A percentile compares a stretch with the other conserved stretches of the same genome.
These are phyloP conservation scores for Hylaeus volcanicus DNA, from an alignment of 1,140 invertebrate species.

Conservation along the genomic window DNA sequence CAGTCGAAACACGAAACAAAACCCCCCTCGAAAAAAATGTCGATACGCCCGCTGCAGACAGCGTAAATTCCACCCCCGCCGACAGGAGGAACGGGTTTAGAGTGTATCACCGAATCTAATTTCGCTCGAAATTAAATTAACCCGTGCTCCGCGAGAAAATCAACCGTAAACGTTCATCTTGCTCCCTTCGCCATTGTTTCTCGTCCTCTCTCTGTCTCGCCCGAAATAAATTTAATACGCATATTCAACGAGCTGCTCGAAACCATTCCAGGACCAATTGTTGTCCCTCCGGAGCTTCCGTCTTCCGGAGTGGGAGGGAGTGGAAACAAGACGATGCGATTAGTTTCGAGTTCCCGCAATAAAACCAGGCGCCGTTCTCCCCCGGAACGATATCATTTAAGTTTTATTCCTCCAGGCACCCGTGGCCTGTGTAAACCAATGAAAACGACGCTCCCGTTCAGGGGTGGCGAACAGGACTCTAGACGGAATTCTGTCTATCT, in stretches of 20 bases:
- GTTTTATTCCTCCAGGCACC: slow-evolving; percentile 6
- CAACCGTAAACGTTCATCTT: slow-evolving; percentile 7
- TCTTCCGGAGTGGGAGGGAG: no score
- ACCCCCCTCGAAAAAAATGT: neutral
- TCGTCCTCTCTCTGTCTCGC: neutral
- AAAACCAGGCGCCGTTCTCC: neutral
- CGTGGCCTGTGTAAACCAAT: neutral
- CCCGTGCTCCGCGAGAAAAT: slow-evolving; percentile 15
- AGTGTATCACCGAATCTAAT: slow-evolving; percentile 36
- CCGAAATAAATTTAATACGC: slow-evolving; percentile 38
- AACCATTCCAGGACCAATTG: slow-evolving; percentile 21
- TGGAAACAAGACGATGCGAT: slow-evolving; percentile 20
- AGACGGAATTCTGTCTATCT: slow-evolving; percentile 53
- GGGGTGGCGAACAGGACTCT: neutral
- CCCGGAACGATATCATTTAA: slow-evolving; percentile 24
- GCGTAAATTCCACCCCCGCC: neutral
- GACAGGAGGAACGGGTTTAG: neutral
- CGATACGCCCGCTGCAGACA: neutral
- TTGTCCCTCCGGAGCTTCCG: neutral
- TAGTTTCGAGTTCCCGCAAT: slow-evolving; percentile 23
- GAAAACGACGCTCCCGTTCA: neutral
- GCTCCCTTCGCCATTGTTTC: neutral
- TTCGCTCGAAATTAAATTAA: slow-evolving; percentile 29
- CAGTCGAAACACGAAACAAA: neutral
- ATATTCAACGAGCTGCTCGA: slow-evolving; percentile 7